Evolutionary conservation across 2,888 invertebrate genomes (phyloP), one percentile per base, ranked within the genome.

Genomic region (Parelbella ahira): DNA sequence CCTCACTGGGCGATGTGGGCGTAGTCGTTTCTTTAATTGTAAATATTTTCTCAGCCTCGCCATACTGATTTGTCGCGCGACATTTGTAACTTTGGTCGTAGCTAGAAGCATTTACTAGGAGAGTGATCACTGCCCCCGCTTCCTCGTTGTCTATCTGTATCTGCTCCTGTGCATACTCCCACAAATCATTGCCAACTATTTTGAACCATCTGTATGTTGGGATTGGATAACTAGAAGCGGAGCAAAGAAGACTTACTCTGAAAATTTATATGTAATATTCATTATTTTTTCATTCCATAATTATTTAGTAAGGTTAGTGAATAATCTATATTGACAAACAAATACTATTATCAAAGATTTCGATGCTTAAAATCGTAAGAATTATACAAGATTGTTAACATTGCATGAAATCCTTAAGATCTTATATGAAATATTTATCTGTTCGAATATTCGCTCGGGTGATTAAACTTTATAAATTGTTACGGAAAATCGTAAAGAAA

Each of bases 121-220:
- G 42, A 0, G 59, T 53, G 3, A 81, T 50, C 1, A 63, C 48
- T 0, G 79, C 68, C 37, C 58, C 52, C 7, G 59, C 51, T 0
- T 49, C 59, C 2, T 68, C 66, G 3, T 72, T 66, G 1, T 51
- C 45, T 3, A 59, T 30, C 20, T 50, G 56, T n/a, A 77, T 65
- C 24, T 68, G 62, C 4, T 66, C 63, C 15, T 65, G 52, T 7
- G 78, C 53, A 20, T 63, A 68, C 46, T 76, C 74, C 1, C 58
- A 55, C 10, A 77, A 46, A 1, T 62, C 50, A 3, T 64, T 60
- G 2, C 54, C 59, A 1, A 62, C 41, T 15, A 70, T 68, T 47
- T 67, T 63, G 45, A 71, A 77, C 73, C 77, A 79, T 47, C 67
- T 66, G 45, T 75, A 84, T 2, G 66, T 61, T 0, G 83, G 73